Conservation (phyloP, 2,113 vertebrate species). For the Craseonycteris thonglongyai region DNA sequence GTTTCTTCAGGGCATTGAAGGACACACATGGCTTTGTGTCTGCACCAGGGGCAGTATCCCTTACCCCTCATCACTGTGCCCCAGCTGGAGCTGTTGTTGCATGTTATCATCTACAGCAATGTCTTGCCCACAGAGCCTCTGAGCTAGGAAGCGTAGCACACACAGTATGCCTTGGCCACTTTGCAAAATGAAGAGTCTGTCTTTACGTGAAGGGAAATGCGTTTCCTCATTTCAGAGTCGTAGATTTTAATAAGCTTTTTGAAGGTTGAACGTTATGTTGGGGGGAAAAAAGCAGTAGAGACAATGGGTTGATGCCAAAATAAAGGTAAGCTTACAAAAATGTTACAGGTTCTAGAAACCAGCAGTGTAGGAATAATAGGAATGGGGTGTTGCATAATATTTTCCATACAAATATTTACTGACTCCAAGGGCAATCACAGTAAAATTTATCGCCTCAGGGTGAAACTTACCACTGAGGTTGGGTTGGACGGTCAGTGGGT, state of each 20-base stretch:
- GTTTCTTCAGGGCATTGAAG: not conserved
- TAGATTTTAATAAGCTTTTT: constrained; percentile 50
- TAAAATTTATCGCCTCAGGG: constrained; percentile 58
- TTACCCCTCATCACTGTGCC: not conserved
- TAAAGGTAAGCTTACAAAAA: constrained; percentile 69
- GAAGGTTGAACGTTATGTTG: constrained; percentile 47
- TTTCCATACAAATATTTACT: constrained; percentile 72
- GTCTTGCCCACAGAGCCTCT: not conserved
- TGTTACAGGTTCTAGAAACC: constrained; percentile 54
- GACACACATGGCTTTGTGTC: not conserved
- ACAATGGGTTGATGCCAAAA: constrained; percentile 59
- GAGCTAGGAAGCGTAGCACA: not conserved
- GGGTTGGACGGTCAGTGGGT: not conserved
- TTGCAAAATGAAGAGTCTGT: constrained; percentile 41
- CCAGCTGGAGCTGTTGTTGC: not conserved
- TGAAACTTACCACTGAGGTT: constrained; percentile 36
- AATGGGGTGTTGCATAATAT: constrained; percentile 69
- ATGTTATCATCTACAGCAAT: not conserved
- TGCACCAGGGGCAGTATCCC: not conserved
- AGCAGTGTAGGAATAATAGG: constrained; percentile 62
- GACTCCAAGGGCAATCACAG: constrained; percentile 66
- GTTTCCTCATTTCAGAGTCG: constrained; percentile 36
- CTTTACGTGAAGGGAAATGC: constrained; percentile 46
- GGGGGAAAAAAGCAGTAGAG: not conserved
- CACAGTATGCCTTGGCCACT: not conserved